Base-by-base conservation (phyloP, 2,797 vertebrate species). In the Lerista edwardsae region DNA sequence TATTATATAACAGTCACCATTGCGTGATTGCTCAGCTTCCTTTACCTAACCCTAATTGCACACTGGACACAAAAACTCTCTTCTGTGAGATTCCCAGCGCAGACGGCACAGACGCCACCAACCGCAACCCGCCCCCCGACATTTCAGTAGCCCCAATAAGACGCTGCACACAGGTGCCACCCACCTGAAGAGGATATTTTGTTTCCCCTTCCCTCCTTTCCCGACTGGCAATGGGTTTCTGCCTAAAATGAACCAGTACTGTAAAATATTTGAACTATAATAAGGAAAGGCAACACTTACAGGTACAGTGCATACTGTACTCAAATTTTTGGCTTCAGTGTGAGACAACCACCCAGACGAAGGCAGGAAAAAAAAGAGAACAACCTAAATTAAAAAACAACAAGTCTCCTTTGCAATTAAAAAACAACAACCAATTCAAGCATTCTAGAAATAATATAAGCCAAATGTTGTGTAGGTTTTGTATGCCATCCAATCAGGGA, bases 1-100 rank as follows among this genome's bases (percentile, higher is more conserved):
- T 80, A 91, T 96, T 95, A 96, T 92, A 90, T 95, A 96, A 96
- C 91, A 89, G 89, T 80, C 92, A 83, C 87, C 88, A 61, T 78
- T 93, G 90, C 86, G 89, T 84, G 85, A 94, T 96, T 95, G 92
- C 92, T 92, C 88, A 95, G 88, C 93, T 86, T 90, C 86, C 85
- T 92, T 93, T 87, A 91, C 86, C 90, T 93, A 95, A 94, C 92
- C 84, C 80, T 95, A 95, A 95, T 86, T 95, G 90, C 92, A 94
- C 78, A 87, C 86, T 95, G 88, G 85, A 89, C 68, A 1, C 90
- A 94, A 94, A 90, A 91, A 86, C 86, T 92, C 84, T 93, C 61
- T 89, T 91, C 85, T 86, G 23, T 9, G 83, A 90, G 84, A 62
- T 36, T 59, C 87, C 94, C 77, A 78, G 85, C 83, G 86, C 87